phyloP scores from a whole-genome alignment of 2,113 vertebrate genomes.

The Tautogolabrus adspersus region DNA sequence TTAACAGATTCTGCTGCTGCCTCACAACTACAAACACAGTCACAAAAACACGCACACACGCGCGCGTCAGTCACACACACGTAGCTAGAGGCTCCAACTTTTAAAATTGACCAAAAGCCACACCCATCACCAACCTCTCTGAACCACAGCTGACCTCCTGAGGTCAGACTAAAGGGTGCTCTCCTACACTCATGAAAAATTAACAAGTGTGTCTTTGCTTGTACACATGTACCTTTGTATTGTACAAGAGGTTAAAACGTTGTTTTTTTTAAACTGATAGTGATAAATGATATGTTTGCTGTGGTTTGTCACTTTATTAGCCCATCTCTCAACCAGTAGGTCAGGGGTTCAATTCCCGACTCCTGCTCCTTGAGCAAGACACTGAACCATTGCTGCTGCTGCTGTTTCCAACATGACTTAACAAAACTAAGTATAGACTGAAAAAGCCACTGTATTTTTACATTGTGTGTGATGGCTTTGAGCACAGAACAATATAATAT shows the following conservation, averaged over 20 bases:
- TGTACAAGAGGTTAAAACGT: neutral
- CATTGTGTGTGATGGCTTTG: no score
- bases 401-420: no score
- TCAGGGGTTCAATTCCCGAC: no score
- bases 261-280: neutral
- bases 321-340: no score
- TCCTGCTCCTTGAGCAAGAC: no score
- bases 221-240: neutral
- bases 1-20: conserved; percentile 36
- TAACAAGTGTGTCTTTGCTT: conserved; percentile 6
- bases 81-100: conserved; percentile 5
- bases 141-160: conserved; percentile 40
- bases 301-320: no score
- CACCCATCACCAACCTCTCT: conserved; percentile 5
- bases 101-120: conserved; percentile 3
- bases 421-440: no score
- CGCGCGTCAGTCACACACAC: neutral
- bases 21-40: no score
- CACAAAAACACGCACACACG: neutral
- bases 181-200: conserved; percentile 42
- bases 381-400: no score
- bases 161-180: conserved; percentile 28
- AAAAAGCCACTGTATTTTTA: no score
- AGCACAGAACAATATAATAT: no score
- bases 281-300: neutral